Evolutionary conservation across 2,888 invertebrate genomes (phyloP).

Genomic region (Zygogramma bicolorata): DNA sequence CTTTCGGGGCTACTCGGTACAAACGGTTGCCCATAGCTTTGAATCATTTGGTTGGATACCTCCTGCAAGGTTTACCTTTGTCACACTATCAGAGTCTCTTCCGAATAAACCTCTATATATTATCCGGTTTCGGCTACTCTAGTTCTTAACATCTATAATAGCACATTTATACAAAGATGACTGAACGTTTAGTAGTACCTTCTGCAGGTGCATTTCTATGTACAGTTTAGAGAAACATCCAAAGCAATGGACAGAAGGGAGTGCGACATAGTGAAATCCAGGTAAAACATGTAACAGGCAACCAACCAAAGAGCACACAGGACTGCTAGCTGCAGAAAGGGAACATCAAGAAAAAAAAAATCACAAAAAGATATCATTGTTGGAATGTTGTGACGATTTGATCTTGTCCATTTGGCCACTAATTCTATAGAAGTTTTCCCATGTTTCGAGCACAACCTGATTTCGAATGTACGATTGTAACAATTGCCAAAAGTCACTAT

Average conservation of each 20-base stretch:
- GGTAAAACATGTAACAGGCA: slow-evolving; percentile 70
- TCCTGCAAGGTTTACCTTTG: slow-evolving; percentile 64
- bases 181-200: slow-evolving; percentile 13
- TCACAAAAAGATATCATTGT: background rate
- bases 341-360: background rate
- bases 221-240: slow-evolving; percentile 57
- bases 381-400: background rate
- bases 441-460: too few relatives aligned
- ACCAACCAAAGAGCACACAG: slow-evolving; percentile 67
- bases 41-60: slow-evolving; percentile 67
- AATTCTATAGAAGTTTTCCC: too few relatives aligned
- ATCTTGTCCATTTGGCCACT: too few relatives aligned
- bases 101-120: background rate
- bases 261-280: slow-evolving; percentile 67
- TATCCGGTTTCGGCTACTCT: slow-evolving; percentile 35
- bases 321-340: slow-evolving; percentile 31
- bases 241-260: slow-evolving; percentile 61
- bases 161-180: slow-evolving; percentile 28
- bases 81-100: slow-evolving; percentile 49
- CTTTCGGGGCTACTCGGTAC: slow-evolving; percentile 62
- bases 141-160: slow-evolving; percentile 35
- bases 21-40: slow-evolving; percentile 63
- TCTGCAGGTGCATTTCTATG: slow-evolving; percentile 47
- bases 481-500: too few relatives aligned
- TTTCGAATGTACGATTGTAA: too few relatives aligned